These are phyloP conservation scores for Meriones psammophilus DNA, from an alignment of 2,797 vertebrate species.

Conservation along the genomic window DNA sequence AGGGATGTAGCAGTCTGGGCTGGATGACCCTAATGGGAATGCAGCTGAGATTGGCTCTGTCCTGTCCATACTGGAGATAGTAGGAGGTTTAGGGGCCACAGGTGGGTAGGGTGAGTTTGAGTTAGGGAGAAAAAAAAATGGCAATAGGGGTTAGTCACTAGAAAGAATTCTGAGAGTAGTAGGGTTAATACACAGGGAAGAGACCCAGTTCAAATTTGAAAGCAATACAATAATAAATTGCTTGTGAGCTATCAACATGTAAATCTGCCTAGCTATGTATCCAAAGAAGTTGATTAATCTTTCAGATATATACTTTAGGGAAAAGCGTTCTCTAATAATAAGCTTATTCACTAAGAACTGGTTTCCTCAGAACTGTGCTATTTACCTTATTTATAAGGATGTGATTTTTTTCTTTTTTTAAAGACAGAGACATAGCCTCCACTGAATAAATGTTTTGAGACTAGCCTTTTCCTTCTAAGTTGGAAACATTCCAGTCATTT, in stretches of 20 bases:
- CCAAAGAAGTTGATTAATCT: conserved; percentile 53
- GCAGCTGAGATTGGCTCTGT: background rate
- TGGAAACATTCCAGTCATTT: conserved; percentile 66
- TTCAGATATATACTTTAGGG: conserved; percentile 11
- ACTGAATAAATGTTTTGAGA: background rate
- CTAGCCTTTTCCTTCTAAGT: conserved; percentile 52
- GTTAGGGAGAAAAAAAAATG: background rate
- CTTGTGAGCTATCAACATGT: background rate
- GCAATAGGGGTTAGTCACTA: background rate
- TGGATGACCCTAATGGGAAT: background rate
- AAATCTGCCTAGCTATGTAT: background rate
- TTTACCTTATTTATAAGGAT: background rate
- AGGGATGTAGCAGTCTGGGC: background rate
- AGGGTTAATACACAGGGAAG: background rate
- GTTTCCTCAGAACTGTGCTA: background rate
- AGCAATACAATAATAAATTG: conserved; percentile 28
- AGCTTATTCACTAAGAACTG: conserved; percentile 48
- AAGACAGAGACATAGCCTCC: background rate
- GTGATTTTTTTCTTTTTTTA: background rate
- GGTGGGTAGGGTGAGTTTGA: background rate
- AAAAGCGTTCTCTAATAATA: conserved; percentile 9
- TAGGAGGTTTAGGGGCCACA: background rate
- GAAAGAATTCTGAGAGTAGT: conserved; percentile 18
- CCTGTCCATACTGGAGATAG: background rate
- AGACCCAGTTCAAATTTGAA: conserved; percentile 3